Evolutionary conservation across 2,797 vertebrate genomes (phyloP).

Genomic region (Sylvia borin): DNA sequence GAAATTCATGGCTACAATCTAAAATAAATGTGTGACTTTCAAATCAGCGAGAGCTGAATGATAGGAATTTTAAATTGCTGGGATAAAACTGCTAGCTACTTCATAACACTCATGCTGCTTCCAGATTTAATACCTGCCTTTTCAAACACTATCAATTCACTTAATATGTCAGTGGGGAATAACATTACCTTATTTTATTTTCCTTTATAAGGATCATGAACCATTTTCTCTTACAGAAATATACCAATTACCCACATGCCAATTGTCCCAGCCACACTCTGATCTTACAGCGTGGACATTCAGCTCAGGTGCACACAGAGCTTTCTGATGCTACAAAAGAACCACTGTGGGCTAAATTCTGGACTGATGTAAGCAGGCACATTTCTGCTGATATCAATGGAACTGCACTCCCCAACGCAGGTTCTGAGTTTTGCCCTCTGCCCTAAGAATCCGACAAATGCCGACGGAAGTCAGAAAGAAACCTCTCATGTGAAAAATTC

Average conservation of each 20-base stretch:
- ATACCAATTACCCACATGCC: constrained; percentile 49
- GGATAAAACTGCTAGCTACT: constrained; percentile 53
- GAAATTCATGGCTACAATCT: constrained; percentile 48
- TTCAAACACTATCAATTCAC: constrained; percentile 48
- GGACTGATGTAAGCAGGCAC: constrained; percentile 37
- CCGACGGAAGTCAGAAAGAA: constrained; percentile 17
- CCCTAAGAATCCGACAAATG: constrained; percentile 48
- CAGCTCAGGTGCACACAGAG: constrained; percentile 47
- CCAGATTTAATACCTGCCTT: constrained; percentile 46
- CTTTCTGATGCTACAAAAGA: constrained; percentile 56
- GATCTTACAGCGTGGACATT: constrained; percentile 31
- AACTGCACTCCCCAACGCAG: background rate
- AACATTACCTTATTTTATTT: constrained; percentile 48
- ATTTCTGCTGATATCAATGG: constrained; percentile 61
- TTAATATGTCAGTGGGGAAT: constrained; percentile 45
- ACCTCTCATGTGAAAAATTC: constrained; percentile 32
- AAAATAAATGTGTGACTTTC: constrained; percentile 41
- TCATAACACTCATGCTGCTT: constrained; percentile 21
- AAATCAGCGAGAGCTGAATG: background rate
- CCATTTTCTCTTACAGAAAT: constrained; percentile 4
- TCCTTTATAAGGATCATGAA: constrained; percentile 41
- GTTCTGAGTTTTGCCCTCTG: constrained; percentile 56
- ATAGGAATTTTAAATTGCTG: constrained; percentile 31
- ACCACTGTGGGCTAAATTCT: constrained; percentile 52
- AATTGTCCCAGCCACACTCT: constrained; percentile 34